These are phyloP conservation scores for Pocillopora meandrina DNA, from an alignment of 92 coral and sea anemone species.

Conservation along the genomic window DNA sequence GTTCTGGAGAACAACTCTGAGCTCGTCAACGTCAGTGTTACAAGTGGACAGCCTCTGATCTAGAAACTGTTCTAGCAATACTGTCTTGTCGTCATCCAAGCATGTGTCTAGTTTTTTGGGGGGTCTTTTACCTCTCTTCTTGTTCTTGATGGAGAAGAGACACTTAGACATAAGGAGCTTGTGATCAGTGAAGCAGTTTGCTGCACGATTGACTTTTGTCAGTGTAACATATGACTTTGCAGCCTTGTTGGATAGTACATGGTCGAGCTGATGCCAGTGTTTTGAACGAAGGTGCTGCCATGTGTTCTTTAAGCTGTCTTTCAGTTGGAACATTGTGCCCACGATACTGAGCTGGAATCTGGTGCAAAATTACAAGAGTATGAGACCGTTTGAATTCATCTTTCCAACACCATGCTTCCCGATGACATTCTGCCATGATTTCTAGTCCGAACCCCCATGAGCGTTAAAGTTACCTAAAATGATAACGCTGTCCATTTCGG, in stretches of 20 bases:
- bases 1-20: conserved; percentile 39
- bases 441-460: conserved; percentile 20
- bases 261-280: conserved; percentile 51
- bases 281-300: conserved; percentile 48
- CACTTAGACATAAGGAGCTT: conserved; percentile 1
- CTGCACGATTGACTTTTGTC: conserved; percentile 6
- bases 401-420: conserved; percentile 38
- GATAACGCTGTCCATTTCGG: conserved; percentile 10
- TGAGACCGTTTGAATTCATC: conserved; percentile 29
- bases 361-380: conserved; percentile 35
- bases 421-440: conserved; percentile 25
- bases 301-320: conserved; percentile 38
- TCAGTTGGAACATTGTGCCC: conserved; percentile 54
- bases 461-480: conserved; percentile 34
- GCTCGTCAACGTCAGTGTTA: conserved; percentile 17
- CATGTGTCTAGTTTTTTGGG: conserved; percentile 29
- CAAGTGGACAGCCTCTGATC: conserved; percentile 28
- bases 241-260: conserved; percentile 31
- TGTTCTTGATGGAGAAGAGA: background rate
- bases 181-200: background rate
- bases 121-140: conserved; percentile 25
- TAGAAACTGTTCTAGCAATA: conserved; percentile 36
- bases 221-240: conserved; percentile 26
- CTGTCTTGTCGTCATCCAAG: conserved; percentile 39
- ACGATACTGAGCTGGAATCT: conserved; percentile 22